A percentile compares a stretch with the other conserved stretches of the same genome.
phyloP scores from a whole-genome alignment of 2,888 invertebrate genomes.

The Zygaena filipendulae region DNA sequence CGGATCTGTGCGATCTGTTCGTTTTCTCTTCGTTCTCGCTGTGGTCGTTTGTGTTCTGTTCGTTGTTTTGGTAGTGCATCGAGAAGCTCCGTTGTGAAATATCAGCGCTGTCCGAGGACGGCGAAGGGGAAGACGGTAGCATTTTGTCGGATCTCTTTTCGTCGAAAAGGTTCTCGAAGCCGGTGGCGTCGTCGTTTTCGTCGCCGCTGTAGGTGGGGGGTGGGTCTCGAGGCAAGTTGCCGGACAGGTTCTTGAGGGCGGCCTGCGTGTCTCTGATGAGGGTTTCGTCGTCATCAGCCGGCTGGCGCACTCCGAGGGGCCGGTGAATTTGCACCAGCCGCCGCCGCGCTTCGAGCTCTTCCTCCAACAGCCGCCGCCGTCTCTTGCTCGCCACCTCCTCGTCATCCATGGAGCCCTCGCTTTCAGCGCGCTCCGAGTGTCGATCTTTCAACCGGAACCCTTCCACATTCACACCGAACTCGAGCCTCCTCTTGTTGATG shows the following conservation, averaged over 20 bases:
- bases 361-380: slow-evolving; percentile 55
- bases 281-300: slow-evolving; percentile 80
- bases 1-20: slow-evolving; percentile 26
- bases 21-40: slow-evolving; percentile 30
- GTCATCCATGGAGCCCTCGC: slow-evolving; percentile 56
- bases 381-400: slow-evolving; percentile 44
- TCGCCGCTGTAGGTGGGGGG: slow-evolving; percentile 72
- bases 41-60: slow-evolving; percentile 30
- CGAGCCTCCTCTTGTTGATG: slow-evolving; percentile 77
- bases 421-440: slow-evolving; percentile 36
- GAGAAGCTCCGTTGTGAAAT: slow-evolving; percentile 76
- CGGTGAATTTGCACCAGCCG: slow-evolving; percentile 35
- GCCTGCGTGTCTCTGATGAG: slow-evolving; percentile 90
- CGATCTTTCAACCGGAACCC: slow-evolving; percentile 48
- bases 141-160: slow-evolving; percentile 78
- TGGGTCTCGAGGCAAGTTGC: slow-evolving; percentile 82
- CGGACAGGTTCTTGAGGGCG: slow-evolving; percentile 86
- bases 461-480: slow-evolving; percentile 68
- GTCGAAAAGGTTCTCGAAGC: slow-evolving; percentile 86
- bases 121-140: slow-evolving; percentile 74
- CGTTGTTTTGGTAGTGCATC: slow-evolving; percentile 33
- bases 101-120: slow-evolving; percentile 70
- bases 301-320: slow-evolving; percentile 41
- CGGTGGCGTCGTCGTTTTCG: slow-evolving; percentile 81
- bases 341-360: slow-evolving; percentile 43